Base-by-base conservation (phyloP, 2,797 vertebrate genomes). In the Chaetodon trifasciatus region DNA sequence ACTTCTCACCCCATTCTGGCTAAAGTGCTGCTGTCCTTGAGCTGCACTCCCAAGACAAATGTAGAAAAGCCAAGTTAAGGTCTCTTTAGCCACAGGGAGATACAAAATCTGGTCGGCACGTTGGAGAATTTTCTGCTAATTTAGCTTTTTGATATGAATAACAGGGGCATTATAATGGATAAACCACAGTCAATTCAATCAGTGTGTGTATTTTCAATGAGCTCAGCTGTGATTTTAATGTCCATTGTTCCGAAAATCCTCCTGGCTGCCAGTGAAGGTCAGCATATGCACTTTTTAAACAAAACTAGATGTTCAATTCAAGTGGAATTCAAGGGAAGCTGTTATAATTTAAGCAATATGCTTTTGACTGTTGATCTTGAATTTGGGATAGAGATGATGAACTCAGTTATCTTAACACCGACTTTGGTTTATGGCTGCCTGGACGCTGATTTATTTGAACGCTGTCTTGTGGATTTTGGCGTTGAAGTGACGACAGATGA, bases 61-160 rank as follows among this genome's bases (percentile, higher is more conserved):
- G 49, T 79, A 70, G 44, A 72, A 46, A 76, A 70, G 32, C 81
- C 49, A 19, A 11, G 19, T 35, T 53, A 35, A 49, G 39, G 49
- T 37, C 19, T 62, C 42, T 23, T n/a, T 2, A 60, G 62, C 63
- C 47, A 17, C 39, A 15, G 0, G 1, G 9, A 73, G 32, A 53
- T 2, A 78, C 70, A 79, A 76, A 71, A 50, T 37, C 16, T 13
- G 37, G 12, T 1, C 55, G 46, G 63, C 23, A n/a, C 12, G 23
- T 3, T 1, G 39, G 46, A 62, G 13, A 40, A 37, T n/a, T 52
- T 64, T 69, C 47, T 66, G 28, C 44, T 69, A 3, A 62, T 81
- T 64, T 55, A 53, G 52, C 37, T 42, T 49, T 37, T 70, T 78
- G 50, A 57, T 56, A 17, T 67, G 19, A 70, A 78, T 75, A 67